Percentiles rank a stretch among this genome's conserved stretches.
These are phyloP conservation scores for Drosophila erecta DNA, from an alignment of 1,140 invertebrate genomes.

Conservation along the genomic window DNA sequence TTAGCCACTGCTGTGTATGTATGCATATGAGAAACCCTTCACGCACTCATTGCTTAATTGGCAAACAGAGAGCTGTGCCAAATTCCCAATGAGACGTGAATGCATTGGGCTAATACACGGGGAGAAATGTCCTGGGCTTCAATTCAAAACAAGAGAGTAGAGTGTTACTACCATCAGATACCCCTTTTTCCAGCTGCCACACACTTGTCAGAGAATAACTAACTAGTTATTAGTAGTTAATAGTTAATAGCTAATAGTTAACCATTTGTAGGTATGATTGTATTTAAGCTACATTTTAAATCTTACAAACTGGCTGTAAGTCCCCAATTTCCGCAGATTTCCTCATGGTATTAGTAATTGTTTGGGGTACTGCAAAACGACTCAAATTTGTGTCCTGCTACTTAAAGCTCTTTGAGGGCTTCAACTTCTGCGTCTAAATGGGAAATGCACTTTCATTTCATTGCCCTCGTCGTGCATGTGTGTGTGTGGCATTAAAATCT, in stretches of 20 bases:
- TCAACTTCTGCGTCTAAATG: slow-evolving; percentile 45
- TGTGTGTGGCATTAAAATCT: slow-evolving; percentile 24
- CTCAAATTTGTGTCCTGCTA: too few species aligned
- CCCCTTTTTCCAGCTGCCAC: too few species aligned
- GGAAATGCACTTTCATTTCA: slow-evolving; percentile 57
- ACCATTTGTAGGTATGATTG: too few species aligned
- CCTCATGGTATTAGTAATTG: neutral
- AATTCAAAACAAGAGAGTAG: too few species aligned
- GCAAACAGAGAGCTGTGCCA: slow-evolving; percentile 15
- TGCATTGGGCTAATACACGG: slow-evolving; percentile 22
- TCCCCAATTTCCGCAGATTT: too few species aligned
- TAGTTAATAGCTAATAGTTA: too few species aligned
- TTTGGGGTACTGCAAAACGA: neutral
- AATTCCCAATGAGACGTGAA: slow-evolving; percentile 41
- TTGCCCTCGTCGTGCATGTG: slow-evolving; percentile 24
- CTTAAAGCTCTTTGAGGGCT: slow-evolving; percentile 36
- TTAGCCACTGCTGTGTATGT: slow-evolving; percentile 6
- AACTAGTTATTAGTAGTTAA: too few species aligned
- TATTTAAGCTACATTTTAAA: too few species aligned
- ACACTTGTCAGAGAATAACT: too few species aligned
- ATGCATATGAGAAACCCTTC: slow-evolving; percentile 1
- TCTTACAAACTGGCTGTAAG: too few species aligned
- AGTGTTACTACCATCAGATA: too few species aligned
- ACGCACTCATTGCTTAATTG: slow-evolving; percentile 54
- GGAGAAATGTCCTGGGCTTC: neutral